Conservation (phyloP, 2,888 invertebrate genomes). For the Halictus ligatus region DNA sequence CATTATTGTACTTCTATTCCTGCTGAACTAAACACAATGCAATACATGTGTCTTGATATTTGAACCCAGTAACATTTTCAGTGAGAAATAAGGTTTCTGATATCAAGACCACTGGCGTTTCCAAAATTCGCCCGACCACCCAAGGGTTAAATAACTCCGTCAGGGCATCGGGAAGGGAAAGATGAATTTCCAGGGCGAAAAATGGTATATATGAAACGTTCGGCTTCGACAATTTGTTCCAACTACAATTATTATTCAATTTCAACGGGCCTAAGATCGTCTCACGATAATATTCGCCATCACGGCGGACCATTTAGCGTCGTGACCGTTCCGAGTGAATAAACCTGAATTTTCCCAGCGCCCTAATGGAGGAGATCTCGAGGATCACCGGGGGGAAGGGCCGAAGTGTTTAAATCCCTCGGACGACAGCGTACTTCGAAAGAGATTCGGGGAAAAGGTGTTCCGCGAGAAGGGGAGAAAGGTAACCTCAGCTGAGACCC, state of each 20-base stretch:
- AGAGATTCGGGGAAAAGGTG: slow-evolving; percentile 23
- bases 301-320: neutral
- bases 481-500: slow-evolving; percentile 40
- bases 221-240: too few species aligned
- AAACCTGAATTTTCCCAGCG: neutral
- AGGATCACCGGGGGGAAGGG: neutral
- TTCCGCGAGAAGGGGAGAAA: neutral
- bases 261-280: neutral
- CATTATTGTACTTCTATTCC: too few species aligned
- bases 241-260: neutral
- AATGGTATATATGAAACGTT: too few species aligned
- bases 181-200: too few species aligned
- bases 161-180: neutral
- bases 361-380: neutral
- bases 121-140: too few species aligned
- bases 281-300: neutral
- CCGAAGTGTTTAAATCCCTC: neutral
- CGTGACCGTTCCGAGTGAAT: neutral
- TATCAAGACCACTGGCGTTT: too few species aligned
- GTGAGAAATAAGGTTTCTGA: too few species aligned
- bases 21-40: too few species aligned
- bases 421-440: neutral
- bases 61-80: too few species aligned
- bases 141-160: neutral
- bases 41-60: too few species aligned